Evolutionary conservation across 2,888 invertebrate species (phyloP).

Genomic region (Tromatobia lineatoria): DNA sequence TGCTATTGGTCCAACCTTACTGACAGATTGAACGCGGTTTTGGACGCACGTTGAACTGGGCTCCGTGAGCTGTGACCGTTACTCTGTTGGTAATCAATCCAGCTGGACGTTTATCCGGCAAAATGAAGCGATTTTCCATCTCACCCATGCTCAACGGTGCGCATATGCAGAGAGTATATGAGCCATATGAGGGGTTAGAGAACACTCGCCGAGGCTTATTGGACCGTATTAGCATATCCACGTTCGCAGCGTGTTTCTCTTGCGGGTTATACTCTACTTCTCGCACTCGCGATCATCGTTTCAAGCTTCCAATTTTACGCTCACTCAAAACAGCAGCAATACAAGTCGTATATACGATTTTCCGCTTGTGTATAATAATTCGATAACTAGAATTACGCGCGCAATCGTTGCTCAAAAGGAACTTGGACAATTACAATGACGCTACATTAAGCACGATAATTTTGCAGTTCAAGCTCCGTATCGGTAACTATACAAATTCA

Average conservation of each 20-base stretch:
- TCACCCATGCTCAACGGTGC: constrained; percentile 11
- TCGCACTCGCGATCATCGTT: constrained; percentile 39
- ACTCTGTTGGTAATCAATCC: constrained; percentile 65
- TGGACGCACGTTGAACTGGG: constrained; percentile 58
- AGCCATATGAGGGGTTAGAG: constrained; percentile 23
- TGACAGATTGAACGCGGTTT: constrained; percentile 67
- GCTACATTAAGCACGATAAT: constrained; percentile 34
- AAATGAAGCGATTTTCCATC: constrained; percentile 74
- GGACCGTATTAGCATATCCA: constrained; percentile 64
- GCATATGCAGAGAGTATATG: constrained; percentile 26
- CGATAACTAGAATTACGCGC: constrained; percentile 27
- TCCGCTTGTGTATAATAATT: neutral
- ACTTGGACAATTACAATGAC: constrained; percentile 39
- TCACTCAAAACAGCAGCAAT: constrained; percentile 40
- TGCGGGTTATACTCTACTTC: constrained; percentile 1
- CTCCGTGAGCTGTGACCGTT: constrained; percentile 61
- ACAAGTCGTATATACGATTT: neutral
- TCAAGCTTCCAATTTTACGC: constrained; percentile 46
- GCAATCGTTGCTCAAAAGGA: constrained; percentile 46
- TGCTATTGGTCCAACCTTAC: constrained; percentile 52
- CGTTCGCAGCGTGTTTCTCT: constrained; percentile 34
- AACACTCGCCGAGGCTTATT: constrained; percentile 60
- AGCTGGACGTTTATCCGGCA: constrained; percentile 75
- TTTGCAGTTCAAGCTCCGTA: neutral
- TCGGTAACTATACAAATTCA: neutral